Percentiles rank a stretch among this genome's conserved stretches.
These are phyloP conservation scores for Halcyon senegalensis DNA, from an alignment of 2,113 vertebrate genomes.

Conservation along the genomic window DNA sequence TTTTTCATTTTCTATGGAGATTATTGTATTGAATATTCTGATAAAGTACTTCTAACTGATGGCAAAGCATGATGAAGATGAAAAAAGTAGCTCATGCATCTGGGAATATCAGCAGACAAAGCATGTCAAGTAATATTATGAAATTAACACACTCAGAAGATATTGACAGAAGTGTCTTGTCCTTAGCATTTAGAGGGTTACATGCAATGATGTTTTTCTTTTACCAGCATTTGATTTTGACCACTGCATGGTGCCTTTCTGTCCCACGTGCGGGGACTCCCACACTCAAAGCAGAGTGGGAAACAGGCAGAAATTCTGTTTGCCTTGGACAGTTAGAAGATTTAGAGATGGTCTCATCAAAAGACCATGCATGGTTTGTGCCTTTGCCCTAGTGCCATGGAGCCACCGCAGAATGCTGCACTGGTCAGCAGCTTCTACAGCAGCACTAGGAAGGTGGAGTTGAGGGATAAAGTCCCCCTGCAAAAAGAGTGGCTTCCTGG, in stretches of 20 bases:
- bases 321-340: background rate
- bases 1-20: background rate
- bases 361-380: background rate
- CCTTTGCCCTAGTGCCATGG: rapidly evolving
- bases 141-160: background rate
- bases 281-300: background rate
- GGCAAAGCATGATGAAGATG: background rate
- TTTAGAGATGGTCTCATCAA: background rate
- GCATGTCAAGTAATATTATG: background rate
- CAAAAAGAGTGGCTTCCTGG: background rate
- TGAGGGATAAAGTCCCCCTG: background rate
- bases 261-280: rapidly evolving
- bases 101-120: background rate
- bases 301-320: background rate
- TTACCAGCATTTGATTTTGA: background rate
- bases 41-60: background rate
- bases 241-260: rapidly evolving
- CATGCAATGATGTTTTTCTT: background rate
- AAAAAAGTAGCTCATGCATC: background rate
- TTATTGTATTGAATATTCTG: background rate
- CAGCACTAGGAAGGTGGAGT: background rate
- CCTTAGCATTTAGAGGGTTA: background rate
- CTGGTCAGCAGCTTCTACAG: background rate
- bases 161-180: background rate
- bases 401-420: rapidly evolving